Conservation (phyloP, 2,113 vertebrate genomes). For the Neogobius melanostomus region DNA sequence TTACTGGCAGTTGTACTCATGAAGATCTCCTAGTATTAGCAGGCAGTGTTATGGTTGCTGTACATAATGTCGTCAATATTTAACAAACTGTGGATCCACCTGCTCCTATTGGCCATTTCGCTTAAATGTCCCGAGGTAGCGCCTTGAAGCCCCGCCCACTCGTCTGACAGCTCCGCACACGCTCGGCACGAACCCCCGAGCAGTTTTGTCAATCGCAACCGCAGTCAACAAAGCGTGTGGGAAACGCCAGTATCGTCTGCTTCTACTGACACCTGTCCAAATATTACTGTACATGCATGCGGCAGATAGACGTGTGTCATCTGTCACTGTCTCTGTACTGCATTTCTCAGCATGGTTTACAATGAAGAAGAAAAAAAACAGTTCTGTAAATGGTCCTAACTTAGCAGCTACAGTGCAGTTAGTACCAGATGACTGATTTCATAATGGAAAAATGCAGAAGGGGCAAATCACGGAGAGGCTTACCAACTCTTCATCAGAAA, state of each 20-base stretch:
- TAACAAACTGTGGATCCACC: not conserved
- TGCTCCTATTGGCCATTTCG: conserved; percentile 15
- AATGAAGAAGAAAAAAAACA: no score
- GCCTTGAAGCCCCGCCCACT: conserved; percentile 24
- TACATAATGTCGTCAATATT: not conserved
- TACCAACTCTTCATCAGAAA: conserved; percentile 18
- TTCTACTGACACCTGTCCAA: not conserved
- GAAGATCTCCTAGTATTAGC: no score
- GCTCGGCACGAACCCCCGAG: not conserved
- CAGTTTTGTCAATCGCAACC: conserved; percentile 21
- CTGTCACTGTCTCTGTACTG: no score
- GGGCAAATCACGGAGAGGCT: conserved; percentile 13
- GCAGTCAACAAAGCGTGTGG: conserved; percentile 14
- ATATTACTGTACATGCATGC: not conserved
- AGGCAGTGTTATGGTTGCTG: no score
- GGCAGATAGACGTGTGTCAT: no score
- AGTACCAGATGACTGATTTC: conserved; percentile 41
- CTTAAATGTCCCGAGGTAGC: conserved; percentile 17
- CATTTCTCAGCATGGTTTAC: no score
- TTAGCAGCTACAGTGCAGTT: conserved; percentile 2
- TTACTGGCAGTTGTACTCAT: no score
- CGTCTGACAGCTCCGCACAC: conserved; percentile 36
- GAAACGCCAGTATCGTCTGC: not conserved
- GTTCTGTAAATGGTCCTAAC: no score
- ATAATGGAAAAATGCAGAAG: conserved; percentile 40